These are phyloP conservation scores for Paralichthys olivaceus DNA, from an alignment of 2,113 vertebrate genomes.

Conservation along the genomic window DNA sequence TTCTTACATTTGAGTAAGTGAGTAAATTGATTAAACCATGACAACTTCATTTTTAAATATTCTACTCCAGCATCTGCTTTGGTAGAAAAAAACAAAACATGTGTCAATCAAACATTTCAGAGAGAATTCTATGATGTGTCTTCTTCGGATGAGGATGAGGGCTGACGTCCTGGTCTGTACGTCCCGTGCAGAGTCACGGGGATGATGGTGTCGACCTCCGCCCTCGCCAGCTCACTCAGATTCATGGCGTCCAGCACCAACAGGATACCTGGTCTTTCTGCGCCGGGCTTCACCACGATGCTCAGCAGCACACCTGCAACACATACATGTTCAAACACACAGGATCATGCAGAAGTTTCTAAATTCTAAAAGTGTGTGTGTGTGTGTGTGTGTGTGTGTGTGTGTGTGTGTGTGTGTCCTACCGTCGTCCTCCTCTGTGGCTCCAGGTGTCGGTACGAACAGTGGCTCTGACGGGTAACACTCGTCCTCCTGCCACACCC, in stretches of 20 bases:
- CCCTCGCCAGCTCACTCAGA: conserved; percentile 92
- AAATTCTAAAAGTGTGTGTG: no score
- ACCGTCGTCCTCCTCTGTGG: conserved; percentile 94
- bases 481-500: conserved; percentile 95
- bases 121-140: not conserved
- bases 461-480: conserved; percentile 95
- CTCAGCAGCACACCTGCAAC: conserved; percentile 91
- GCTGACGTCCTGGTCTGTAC: conserved; percentile 83
- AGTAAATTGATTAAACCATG: not conserved
- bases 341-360: not conserved
- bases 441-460: conserved; percentile 90
- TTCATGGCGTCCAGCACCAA: conserved; percentile 91
- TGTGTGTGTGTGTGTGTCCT: conserved; percentile 39
- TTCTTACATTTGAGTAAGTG: not conserved
- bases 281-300: conserved; percentile 88
- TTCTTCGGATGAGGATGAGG: not conserved
- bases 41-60: not conserved
- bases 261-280: conserved; percentile 89
- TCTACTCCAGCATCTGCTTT: not conserved
- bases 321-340: not conserved
- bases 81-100: not conserved
- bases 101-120: not conserved
- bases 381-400: not conserved
- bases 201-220: conserved; percentile 89
- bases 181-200: conserved; percentile 93